Evolutionary conservation across 2,797 vertebrate genomes (phyloP), one percentile per base, ranked within the genome.

Genomic region (Sebastes oblongus): DNA sequence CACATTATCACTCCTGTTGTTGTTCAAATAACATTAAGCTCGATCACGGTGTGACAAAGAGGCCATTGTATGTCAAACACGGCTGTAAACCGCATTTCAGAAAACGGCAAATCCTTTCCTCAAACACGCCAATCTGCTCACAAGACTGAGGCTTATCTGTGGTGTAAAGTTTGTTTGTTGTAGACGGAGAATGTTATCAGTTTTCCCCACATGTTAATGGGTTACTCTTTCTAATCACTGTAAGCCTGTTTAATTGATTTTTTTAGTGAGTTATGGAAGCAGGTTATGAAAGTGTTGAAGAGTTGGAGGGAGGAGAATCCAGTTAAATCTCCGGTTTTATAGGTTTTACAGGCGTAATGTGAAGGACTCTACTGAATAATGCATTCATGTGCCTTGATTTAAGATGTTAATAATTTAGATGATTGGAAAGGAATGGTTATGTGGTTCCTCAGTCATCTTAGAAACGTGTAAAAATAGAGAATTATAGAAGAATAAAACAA

Each of bases 351-450:
- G 67, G 56, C 22, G 39, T 64, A 61, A 75, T 66, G 61, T 70
- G 36, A 84, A 75, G 75, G 69, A 61, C 59, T 67, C 34, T 50
- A 54, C 70, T 89, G 30, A 92, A 89, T 91, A 90, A 93, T 88
- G 46, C 56, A 90, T 90, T 52, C 64, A 42, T 65, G 29, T 54
- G 74, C 64, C 75, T 86, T 70, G 77, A 87, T 91, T 86, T 85
- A 72, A 60, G 39, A 73, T 65, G 69, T 92, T 77, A 92, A 92
- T 91, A 88, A 91, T 93, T 90, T 5, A 91, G 54, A 55, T 55
- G 68, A 85, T 77, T 81, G 74, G 60, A 81, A 46, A 69, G 50
- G 68, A 77, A 65, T 55, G 62, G 12, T 66, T 9, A 36, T 14
- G n/a, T 9, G 56, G 69, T 72, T 72, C 55, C 32, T 77, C 71